Evolutionary conservation across 2,888 invertebrate genomes (phyloP), one percentile per base, ranked within the genome.

Genomic region (Tinea trinotella): DNA sequence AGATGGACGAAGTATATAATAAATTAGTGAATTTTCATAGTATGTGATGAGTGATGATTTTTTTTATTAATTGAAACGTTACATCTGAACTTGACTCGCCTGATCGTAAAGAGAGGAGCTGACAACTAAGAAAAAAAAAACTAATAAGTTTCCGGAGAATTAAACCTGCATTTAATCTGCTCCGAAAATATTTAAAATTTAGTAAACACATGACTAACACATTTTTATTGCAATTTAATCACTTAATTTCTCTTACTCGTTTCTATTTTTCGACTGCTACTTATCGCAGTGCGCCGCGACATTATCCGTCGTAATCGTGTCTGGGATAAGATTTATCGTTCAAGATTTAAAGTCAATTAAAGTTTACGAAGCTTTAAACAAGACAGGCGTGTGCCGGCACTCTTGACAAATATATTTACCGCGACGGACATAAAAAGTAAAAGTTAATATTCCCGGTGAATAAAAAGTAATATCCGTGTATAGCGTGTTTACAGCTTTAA

Each of bases 301-400:
- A 24, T 50, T 50, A 50, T 50, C 52, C 40, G 53, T 40, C 40
- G 56, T 59, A 58, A 59, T 56, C 58, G 61, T 62, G 64, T 65
- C 63, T 61, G 61, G 60, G 58, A 61, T 60, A 62, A 66, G 66
- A 74, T 73, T 71, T 71, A 70, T 68, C 60, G 60, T 56, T 57
- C 58, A 60, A 67, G 66, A 68, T 71, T 68, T 67, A 67, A 69
- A 64, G 66, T 59, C 62, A 71, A 71, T 75, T 72, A 70, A 70
- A 63, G 58, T 65, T 64, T 66, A 67, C 65, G 60, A 59, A 56
- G 54, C 59, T 58, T 64, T 62, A 66, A 68, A 64, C 60, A 60
- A 61, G 65, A 56, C 59, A 59, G 61, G 59, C 59, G 56, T 56
- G 55, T 56, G 49, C 17, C 20, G 49, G 46, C 19, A 19, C 13